A percentile compares a stretch with the other conserved stretches of the same genome.
phyloP scores from a whole-genome alignment of 2,113 vertebrate species.

The Lates calcarifer region DNA sequence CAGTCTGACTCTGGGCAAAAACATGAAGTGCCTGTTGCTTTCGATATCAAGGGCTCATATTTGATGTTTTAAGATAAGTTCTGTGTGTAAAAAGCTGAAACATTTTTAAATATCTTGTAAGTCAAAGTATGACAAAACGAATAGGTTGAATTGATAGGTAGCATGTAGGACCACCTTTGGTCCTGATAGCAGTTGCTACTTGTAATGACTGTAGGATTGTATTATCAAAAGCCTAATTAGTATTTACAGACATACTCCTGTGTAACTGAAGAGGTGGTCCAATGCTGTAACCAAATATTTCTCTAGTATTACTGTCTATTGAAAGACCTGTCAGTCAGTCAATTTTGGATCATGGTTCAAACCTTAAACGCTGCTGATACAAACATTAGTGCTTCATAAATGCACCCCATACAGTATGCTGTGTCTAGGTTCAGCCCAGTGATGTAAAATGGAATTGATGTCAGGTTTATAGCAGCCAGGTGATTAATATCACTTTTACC shows the following conservation, averaged over 20 bases:
- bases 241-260: too few relatives aligned
- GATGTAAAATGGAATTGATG: not conserved
- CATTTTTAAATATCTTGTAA: not conserved
- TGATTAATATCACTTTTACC: not conserved
- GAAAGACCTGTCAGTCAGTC: not conserved
- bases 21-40: not conserved
- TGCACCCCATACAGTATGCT: not conserved
- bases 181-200: not conserved
- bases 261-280: too few relatives aligned
- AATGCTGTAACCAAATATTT: not conserved
- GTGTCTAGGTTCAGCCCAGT: not conserved
- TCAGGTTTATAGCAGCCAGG: constrained; percentile 4
- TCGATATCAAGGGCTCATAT: not conserved
- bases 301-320: not conserved
- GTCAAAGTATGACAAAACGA: too few relatives aligned
- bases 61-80: not conserved
- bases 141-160: too few relatives aligned
- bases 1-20: not conserved
- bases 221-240: too few relatives aligned
- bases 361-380: too few relatives aligned
- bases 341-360: not conserved
- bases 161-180: not conserved
- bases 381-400: not conserved
- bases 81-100: not conserved
- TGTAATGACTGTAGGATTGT: not conserved